Evolutionary conservation across 2,888 invertebrate genomes (phyloP).

Genomic region (Sarcophaga subvicina): DNA sequence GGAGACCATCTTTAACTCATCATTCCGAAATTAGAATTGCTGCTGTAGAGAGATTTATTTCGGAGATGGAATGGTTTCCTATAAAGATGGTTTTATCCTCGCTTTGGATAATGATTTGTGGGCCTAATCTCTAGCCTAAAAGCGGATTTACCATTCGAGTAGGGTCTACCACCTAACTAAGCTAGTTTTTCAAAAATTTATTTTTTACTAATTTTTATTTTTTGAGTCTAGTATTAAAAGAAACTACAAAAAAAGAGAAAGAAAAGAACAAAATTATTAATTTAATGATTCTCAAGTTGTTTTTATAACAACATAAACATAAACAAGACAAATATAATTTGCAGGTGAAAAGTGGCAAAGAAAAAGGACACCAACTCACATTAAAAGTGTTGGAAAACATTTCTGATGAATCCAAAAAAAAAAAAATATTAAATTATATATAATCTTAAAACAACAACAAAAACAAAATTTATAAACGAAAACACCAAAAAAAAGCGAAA

Average conservation of each 20-base stretch:
- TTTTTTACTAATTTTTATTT: constrained; percentile 4
- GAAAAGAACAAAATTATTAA: constrained; percentile 8
- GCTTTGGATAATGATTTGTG: no score
- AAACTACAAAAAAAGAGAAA: constrained; percentile 7
- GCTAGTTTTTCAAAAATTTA: no score
- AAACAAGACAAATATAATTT: constrained; percentile 49
- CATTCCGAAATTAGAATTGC: no score
- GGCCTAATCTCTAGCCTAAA: no score
- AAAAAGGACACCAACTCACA: constrained; percentile 45
- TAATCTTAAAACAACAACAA: constrained; percentile 47
- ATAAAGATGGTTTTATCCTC: no score
- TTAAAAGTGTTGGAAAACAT: constrained; percentile 42
- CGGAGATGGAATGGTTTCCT: no score
- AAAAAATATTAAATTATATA: constrained; percentile 46
- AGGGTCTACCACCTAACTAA: no score
- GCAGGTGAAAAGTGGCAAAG: constrained; percentile 62
- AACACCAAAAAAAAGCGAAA: background rate
- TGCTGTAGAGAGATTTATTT: no score
- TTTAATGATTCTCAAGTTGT: constrained; percentile 38
- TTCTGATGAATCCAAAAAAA: background rate
- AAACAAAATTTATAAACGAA: constrained; percentile 42
- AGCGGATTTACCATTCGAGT: no score
- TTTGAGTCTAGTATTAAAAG: constrained; percentile 27
- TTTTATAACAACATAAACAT: constrained; percentile 47
- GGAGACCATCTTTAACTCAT: no score